These are phyloP conservation scores for Sisor rabdophorus DNA, from an alignment of 2,113 vertebrate genomes.

Conservation along the genomic window DNA sequence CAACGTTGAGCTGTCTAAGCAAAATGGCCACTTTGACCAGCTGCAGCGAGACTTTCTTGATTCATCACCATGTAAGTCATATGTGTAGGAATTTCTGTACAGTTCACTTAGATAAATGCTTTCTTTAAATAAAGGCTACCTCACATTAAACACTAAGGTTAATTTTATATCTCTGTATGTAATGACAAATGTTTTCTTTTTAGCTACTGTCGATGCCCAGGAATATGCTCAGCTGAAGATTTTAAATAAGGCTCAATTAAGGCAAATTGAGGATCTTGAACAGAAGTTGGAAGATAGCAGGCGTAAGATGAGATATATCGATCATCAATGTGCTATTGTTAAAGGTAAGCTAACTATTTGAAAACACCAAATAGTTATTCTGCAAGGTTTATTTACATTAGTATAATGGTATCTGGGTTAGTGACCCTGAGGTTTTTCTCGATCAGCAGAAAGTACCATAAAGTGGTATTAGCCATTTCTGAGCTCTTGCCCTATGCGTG, in stretches of 20 bases:
- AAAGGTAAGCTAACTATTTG: conserved; percentile 70
- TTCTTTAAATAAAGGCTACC: no score
- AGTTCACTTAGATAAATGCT: not conserved
- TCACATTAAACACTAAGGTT: not conserved
- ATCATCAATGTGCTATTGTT: conserved; percentile 87
- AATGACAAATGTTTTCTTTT: conserved; percentile 23
- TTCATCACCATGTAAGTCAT: conserved; percentile 74
- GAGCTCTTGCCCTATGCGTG: no score
- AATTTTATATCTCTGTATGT: no score
- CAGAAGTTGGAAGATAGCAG: conserved; percentile 82
- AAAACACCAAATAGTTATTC: not conserved
- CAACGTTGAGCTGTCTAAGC: conserved; percentile 55
- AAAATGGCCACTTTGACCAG: conserved; percentile 73
- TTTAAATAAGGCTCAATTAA: conserved; percentile 86
- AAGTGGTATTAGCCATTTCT: not conserved
- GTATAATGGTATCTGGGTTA: not conserved
- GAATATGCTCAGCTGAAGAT: conserved; percentile 85
- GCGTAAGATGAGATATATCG: conserved; percentile 83
- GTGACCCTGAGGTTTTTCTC: not conserved
- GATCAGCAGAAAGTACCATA: not conserved
- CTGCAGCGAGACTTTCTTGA: conserved; percentile 84
- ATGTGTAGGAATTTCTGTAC: not conserved
- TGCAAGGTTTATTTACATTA: not conserved
- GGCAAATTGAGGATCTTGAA: conserved; percentile 83
- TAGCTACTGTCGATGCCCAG: conserved; percentile 80